Base-by-base conservation (phyloP, 1,140 invertebrate genomes). In the Microplitis demolitor region DNA sequence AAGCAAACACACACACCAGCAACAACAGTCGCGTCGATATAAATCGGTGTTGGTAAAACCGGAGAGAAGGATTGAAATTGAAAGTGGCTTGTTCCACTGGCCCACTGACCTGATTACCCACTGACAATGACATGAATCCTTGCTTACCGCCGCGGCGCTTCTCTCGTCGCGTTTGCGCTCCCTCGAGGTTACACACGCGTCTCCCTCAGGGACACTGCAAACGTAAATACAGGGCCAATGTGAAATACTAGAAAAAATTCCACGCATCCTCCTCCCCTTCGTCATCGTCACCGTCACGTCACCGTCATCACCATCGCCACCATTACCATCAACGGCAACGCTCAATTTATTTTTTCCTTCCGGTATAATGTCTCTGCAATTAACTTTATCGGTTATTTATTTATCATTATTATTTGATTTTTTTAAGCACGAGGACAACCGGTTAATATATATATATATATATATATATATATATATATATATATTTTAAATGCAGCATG, bases 61-160 rank as follows among this genome's bases (percentile, higher is more conserved):
- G 69, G 77, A 76, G 80, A 84, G 82, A 83, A 81, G 80, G 80
- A 83, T 77, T 86, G 86, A 87, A 87, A 88, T 83, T 83, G 87
- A 88, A 87, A 88, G 85, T 87, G 82, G 78, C 81, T 72, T 82
- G 86, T 86, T 83, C 85, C 80, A 86, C 79, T 88, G 85, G 81
- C 88, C 87, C 79, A 88, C 84, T 89, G 84, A 89, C 88, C 87
- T 83, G 83, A 86, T 88, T 89, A 88, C 87, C 86, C 82, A 88
- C 81, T 88, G 87, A 88, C 87, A 88, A 87, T 88, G 88, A 86
- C 87, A 88, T 82, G 78, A 86, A 87, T 89, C 86, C 83, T 80
- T 78, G 78, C 76, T 45, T 68, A 75, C 63, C 63, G 45, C 74
- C 69, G 75, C 71, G 73, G 66, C 66, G 66, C 73, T 70, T 66